Evolutionary conservation across 1,140 invertebrate genomes (phyloP), one percentile per base, ranked within the genome.

Genomic region (Caenorhabditis inopinata): DNA sequence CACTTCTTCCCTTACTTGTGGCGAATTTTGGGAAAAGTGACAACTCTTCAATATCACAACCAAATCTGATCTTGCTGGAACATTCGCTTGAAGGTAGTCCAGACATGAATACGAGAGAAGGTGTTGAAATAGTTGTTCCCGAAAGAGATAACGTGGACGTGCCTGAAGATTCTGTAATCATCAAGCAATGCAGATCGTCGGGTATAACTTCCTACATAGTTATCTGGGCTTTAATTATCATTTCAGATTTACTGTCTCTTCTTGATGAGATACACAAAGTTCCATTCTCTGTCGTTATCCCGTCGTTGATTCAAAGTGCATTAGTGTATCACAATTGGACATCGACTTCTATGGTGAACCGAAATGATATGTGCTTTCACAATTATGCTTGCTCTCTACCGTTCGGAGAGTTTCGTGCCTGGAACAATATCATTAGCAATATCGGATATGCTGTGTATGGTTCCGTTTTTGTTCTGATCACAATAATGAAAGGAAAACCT

Each of bases 301-400:
- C 58, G 9, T 29, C 38, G 35, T 18, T 68, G 16, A 68, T 68
- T 29, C 58, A 68, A 29, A 38, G 32, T 21, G 58, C 32, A 2
- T 9, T 68, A 12, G 32, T 38, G 38, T 68, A 21, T 9, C 58
- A 68, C 7, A 29, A 68, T 4, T 68, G 25, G n/a, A 68, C 58
- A n/a, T 11, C 32, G 11, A 38, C 58, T 21, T 21, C 58, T 21
- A 68, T 68, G 58, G 58, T 32, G 1, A 68, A 68, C 38, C 58
- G 58, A 5, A 45, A 75, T 16, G 74, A 75, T 27, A 48, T 75
- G 74, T 75, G 74, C 18, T 75, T 75, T 23, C 74, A 75, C 25
- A 75, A 75, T 27, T 9, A 47, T 14, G 74, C 74, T 1, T 75
- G 74, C 14, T 18, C 74, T 9, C 21, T 16, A 35, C 45, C 45